phyloP scores from a whole-genome alignment of 2,113 vertebrate genomes.

The Anarrhichthys ocellatus region DNA sequence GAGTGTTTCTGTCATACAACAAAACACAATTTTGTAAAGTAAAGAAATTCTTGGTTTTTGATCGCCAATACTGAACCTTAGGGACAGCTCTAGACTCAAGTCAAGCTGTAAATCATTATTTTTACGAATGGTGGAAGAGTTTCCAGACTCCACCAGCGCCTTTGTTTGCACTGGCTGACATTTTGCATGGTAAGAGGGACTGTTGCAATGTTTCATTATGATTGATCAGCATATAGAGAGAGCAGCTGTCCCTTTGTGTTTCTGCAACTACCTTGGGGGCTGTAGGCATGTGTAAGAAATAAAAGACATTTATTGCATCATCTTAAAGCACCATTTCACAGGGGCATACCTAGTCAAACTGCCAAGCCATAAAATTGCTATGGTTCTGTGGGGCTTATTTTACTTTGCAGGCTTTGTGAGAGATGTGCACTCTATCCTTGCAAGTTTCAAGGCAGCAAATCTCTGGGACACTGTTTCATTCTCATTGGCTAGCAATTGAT shows the following conservation, averaged over 20 bases:
- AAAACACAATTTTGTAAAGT: not conserved
- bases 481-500: slow-evolving; percentile 28
- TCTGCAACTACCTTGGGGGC: slow-evolving; percentile 54
- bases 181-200: slow-evolving; percentile 45
- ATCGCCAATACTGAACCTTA: not conserved
- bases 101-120: slow-evolving; percentile 21
- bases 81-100: not conserved
- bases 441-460: slow-evolving; percentile 27
- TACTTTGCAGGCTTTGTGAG: slow-evolving; percentile 35
- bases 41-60: not conserved
- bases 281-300: slow-evolving; percentile 62
- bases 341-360: slow-evolving; percentile 54
- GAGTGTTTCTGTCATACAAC: not conserved
- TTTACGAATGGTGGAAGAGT: slow-evolving; percentile 17
- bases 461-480: slow-evolving; percentile 29
- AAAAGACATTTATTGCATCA: slow-evolving; percentile 73
- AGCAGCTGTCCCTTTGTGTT: slow-evolving; percentile 72
- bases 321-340: slow-evolving; percentile 66
- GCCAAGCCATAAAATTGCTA: slow-evolving; percentile 58
- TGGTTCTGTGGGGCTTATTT: slow-evolving; percentile 30
- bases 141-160: slow-evolving; percentile 12
- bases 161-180: slow-evolving; percentile 47
- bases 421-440: slow-evolving; percentile 30
- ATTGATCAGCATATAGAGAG: slow-evolving; percentile 67
- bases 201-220: slow-evolving; percentile 52